Evolutionary conservation across 2,113 vertebrate species (phyloP).

Genomic region (Nesogale talazaci): DNA sequence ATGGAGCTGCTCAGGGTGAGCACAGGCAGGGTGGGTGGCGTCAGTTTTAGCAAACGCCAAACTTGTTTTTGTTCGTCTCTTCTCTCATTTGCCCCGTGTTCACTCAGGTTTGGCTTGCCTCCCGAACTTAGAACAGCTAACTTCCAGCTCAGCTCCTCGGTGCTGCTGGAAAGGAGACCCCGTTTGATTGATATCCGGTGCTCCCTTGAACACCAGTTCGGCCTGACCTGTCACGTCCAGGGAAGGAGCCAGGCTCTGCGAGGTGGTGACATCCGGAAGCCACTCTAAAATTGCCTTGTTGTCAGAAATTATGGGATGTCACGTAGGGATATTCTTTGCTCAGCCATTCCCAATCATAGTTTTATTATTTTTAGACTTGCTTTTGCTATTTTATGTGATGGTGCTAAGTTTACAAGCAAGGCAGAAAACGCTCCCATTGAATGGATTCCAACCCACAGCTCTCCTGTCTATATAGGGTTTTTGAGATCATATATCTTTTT

Average conservation of each 20-base stretch:
- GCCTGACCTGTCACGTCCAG: background rate
- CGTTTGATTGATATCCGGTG: background rate
- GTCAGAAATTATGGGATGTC: too few relatives aligned
- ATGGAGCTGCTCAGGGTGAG: background rate
- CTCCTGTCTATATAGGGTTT: too few relatives aligned
- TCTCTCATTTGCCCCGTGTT: constrained; percentile 19
- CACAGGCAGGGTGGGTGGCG: too few relatives aligned
- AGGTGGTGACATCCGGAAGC: background rate
- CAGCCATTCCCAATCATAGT: background rate
- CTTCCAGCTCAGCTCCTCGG: background rate
- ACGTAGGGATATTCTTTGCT: constrained; percentile 7
- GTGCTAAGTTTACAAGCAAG: background rate
- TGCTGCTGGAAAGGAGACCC: background rate
- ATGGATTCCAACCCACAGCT: too few relatives aligned
- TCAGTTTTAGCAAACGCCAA: background rate
- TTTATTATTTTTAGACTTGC: background rate
- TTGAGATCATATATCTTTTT: too few relatives aligned
- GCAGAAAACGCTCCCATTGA: too few relatives aligned
- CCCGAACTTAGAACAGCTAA: constrained; percentile 35
- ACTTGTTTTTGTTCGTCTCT: background rate
- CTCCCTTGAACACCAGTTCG: constrained; percentile 6
- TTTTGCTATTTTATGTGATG: background rate
- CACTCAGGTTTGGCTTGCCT: background rate
- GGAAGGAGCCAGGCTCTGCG: constrained; percentile 1
- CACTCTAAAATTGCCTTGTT: background rate